A percentile compares a stretch with the other conserved stretches of the same genome.
These are phyloP conservation scores for Melanotus villosus DNA, from an alignment of 2,888 invertebrate species.

Conservation along the genomic window DNA sequence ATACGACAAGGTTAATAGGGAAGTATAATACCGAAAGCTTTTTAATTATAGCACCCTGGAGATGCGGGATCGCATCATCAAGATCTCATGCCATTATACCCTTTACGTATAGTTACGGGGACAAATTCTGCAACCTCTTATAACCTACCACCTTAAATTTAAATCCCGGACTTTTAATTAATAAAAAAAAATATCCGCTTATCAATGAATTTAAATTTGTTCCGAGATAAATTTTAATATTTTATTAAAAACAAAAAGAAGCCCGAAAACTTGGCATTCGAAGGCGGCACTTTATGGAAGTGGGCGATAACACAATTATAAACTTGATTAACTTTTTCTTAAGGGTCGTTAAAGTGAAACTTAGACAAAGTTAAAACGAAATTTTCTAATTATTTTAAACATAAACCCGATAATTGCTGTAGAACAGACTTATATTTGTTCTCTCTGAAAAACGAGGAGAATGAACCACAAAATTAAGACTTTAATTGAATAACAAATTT, in stretches of 20 bases:
- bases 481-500: too few species aligned
- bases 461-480: too few species aligned
- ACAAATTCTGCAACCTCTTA: slow-evolving; percentile 3
- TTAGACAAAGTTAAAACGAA: slow-evolving; percentile 32
- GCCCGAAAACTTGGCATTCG: not conserved
- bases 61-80: slow-evolving; percentile 32
- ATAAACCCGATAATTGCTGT: slow-evolving; percentile 35
- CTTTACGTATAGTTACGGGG: slow-evolving; percentile 9
- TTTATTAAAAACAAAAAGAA: not conserved
- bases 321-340: slow-evolving; percentile 39
- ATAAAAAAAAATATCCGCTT: not conserved
- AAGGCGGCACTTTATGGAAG: slow-evolving; percentile 4
- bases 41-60: slow-evolving; percentile 41
- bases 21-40: slow-evolving; percentile 35
- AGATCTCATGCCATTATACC: slow-evolving; percentile 27
- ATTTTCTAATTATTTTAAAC: slow-evolving; percentile 40
- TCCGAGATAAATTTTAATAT: not conserved
- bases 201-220: slow-evolving; percentile 1
- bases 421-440: not conserved
- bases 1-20: slow-evolving; percentile 34
- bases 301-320: slow-evolving; percentile 31
- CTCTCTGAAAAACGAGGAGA: not conserved
- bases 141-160: too few species aligned
- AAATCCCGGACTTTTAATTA: too few species aligned
- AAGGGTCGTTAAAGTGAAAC: slow-evolving; percentile 26